Evolutionary conservation across 2,797 vertebrate species (phyloP).

Genomic region (Agapornis canus): DNA sequence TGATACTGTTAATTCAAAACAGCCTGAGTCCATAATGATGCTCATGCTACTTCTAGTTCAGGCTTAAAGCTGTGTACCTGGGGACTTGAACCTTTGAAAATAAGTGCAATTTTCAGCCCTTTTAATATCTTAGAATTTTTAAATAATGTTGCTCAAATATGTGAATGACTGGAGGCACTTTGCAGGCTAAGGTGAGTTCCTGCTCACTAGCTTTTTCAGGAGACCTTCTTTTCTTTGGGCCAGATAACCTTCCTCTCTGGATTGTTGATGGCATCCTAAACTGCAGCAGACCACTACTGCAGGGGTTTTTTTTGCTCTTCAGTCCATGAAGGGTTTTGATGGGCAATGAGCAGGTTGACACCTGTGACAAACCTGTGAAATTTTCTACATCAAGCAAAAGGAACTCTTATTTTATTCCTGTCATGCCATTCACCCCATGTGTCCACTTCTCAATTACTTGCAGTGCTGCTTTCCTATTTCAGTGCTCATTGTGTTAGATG

Average conservation of each 20-base stretch:
- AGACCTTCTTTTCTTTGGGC: background rate
- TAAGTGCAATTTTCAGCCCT: background rate
- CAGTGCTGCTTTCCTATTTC: background rate
- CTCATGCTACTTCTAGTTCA: background rate
- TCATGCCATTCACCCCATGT: background rate
- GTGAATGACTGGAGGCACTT: background rate
- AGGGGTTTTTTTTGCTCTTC: background rate
- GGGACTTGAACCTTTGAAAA: background rate
- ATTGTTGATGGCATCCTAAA: background rate
- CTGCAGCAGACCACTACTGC: background rate
- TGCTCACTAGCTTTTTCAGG: background rate
- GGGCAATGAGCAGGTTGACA: background rate
- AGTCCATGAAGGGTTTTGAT: background rate
- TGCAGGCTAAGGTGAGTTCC: background rate
- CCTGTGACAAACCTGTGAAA: background rate
- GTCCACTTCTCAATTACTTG: background rate
- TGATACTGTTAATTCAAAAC: background rate
- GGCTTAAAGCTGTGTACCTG: background rate
- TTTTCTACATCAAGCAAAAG: background rate
- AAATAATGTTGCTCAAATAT: background rate
- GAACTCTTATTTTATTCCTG: background rate
- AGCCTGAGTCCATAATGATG: background rate
- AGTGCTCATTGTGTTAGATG: accelerated
- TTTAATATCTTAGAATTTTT: background rate
- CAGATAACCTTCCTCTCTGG: background rate